Conservation (phyloP, 2,888 invertebrate genomes). For the Hemicrepidius hirtus region DNA sequence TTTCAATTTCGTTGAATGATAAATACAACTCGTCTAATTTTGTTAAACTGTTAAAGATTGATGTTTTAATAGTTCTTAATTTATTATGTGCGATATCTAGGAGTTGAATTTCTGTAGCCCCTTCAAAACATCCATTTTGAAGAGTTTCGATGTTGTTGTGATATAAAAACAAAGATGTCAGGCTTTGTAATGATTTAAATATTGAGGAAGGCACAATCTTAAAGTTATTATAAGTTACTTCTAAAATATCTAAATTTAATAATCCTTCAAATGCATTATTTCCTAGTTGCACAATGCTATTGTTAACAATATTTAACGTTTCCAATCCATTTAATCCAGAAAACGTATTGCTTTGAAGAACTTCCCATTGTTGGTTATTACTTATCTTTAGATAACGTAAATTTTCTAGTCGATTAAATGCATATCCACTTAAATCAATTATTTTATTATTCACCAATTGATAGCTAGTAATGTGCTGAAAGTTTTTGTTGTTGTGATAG, state of each 20-base stretch:
- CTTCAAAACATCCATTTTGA: neutral
- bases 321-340: neutral
- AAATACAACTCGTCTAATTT: conserved; percentile 1
- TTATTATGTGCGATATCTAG: conserved; percentile 9
- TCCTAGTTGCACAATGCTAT: neutral
- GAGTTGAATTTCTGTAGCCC: neutral
- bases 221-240: neutral
- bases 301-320: neutral
- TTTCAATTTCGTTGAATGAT: neutral
- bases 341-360: neutral
- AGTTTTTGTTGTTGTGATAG: conserved; percentile 4
- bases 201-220: neutral
- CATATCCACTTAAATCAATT: neutral
- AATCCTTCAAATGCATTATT: conserved; percentile 3
- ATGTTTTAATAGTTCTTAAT: neutral
- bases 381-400: conserved; percentile 7
- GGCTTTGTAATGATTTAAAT: neutral
- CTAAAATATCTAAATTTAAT: neutral
- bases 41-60: neutral
- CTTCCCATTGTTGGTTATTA: neutral
- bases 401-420: neutral
- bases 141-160: neutral
- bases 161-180: neutral
- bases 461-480: conserved; percentile 15
- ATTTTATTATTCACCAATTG: neutral